Conservation (phyloP, 2,888 invertebrate genomes). For the Amphipyra berbera region DNA sequence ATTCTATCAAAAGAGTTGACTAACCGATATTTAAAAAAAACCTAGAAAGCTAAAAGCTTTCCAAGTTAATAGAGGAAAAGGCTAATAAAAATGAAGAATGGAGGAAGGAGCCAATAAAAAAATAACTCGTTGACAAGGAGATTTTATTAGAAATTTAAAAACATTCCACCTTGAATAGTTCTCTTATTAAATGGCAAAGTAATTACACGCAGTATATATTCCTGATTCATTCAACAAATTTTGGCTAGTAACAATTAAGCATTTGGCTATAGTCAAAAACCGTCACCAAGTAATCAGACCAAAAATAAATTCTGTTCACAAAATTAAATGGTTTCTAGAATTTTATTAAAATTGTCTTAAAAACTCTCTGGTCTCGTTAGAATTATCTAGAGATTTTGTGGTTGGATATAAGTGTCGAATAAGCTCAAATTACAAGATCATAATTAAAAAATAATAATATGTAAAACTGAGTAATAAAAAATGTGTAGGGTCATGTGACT, state of each 20-base stretch:
- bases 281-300: no score
- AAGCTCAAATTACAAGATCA: no score
- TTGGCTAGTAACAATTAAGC: not conserved
- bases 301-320: no score
- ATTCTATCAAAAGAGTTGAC: no score
- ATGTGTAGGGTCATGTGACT: no score
- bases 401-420: no score
- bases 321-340: no score
- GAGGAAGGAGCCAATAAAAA: slow-evolving; percentile 44
- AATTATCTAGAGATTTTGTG: no score
- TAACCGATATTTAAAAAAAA: not conserved
- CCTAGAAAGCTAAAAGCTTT: not conserved
- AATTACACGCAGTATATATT: not conserved
- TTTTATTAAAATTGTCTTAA: no score
- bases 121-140: slow-evolving; percentile 53
- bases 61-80: slow-evolving; percentile 23
- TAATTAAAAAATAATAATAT: no score
- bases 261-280: not conserved
- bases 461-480: no score
- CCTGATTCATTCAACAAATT: not conserved
- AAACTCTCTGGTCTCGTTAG: no score
- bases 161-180: slow-evolving; percentile 1
- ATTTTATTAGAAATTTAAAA: slow-evolving; percentile 21
- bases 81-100: slow-evolving; percentile 32
- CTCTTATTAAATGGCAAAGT: not conserved